Base-by-base conservation (phyloP, 1,140 invertebrate species). In the Musca domestica region DNA sequence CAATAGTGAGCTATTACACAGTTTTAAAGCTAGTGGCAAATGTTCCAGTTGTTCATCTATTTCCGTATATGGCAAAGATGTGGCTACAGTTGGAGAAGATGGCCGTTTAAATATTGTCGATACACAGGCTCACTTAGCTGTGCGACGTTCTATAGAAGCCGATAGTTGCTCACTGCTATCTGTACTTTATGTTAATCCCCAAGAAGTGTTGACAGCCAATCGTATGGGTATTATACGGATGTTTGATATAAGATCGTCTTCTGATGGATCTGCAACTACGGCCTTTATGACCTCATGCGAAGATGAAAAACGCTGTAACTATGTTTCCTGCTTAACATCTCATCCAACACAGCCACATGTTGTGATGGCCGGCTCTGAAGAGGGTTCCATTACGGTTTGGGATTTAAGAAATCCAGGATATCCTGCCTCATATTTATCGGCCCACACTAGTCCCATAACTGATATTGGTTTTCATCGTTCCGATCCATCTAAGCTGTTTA, bases 311-410 rank as follows among this genome's bases (percentile, higher is more conserved):
- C 82, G 80, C 70, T 78, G 87, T 74, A 85, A 86, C 30, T 88
- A 88, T 68, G 88, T 92, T 2, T 90, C 88, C 0, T 89, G 90
- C 77, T 83, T 95, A 23, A 84, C 88, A 0, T 88, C 89, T 68
- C 94, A 96, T 84, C 94, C 94, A 9, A 92, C 91, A 52, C 93
- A 95, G 77, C 87, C 88, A 9, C 92, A 95, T 74, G 88, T 95
- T 27, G 71, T 81, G 10, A 86, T 94, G 1, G 89, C 92, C 23
- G 94, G 93, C 49, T 91, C 91, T 74, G 92, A 95, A 73, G 92
- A 94, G 74, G 87, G 87, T 1, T 88, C 89, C 22, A 82, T 95
- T 20, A 92, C 92, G n/a, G 88, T 95, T 2, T 97, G 94, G 94
- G 94, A 96, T 83, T 82, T 95, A 67, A 83, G 94, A 27, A 88